Evolutionary conservation across 92 coral and sea anemone species (phyloP).

Genomic region (Heteractis magnifica): DNA sequence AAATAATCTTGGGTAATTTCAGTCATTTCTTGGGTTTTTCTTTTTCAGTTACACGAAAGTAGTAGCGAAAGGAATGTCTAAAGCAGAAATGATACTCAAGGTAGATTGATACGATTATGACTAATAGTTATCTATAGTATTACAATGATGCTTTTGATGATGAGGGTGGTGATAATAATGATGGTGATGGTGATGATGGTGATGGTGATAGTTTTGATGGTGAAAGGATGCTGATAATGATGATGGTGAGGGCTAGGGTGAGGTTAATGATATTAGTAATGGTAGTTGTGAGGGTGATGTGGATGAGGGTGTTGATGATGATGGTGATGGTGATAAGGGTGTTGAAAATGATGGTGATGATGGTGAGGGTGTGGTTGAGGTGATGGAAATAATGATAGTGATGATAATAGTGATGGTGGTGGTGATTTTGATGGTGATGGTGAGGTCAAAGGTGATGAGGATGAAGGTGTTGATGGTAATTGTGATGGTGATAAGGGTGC

Average conservation of each 20-base stretch:
- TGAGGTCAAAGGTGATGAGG: not conserved
- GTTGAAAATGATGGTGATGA: no score
- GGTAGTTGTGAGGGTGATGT: not conserved
- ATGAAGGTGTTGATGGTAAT: not conserved
- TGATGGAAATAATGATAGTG: not conserved
- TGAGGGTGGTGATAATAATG: no score
- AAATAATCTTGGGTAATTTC: not conserved
- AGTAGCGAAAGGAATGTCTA: slow-evolving; percentile 95
- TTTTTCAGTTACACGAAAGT: slow-evolving; percentile 87
- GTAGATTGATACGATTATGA: slow-evolving; percentile 32
- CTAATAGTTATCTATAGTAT: not conserved
- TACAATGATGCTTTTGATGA: no score
- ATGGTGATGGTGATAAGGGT: no score
- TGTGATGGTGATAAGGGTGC: not conserved
- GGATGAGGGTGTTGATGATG: no score
- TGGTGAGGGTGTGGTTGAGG: not conserved
- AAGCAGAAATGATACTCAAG: slow-evolving; percentile 98
- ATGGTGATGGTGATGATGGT: no score
- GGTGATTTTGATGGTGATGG: not conserved
- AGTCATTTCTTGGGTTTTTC: not conserved
- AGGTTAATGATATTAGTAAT: no score
- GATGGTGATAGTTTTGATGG: not conserved
- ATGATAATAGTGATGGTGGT: not conserved
- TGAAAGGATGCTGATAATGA: not conserved
- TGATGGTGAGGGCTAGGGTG: not conserved